Evolutionary conservation across 1,140 invertebrate species (phyloP).

Genomic region (Drosophila bocqueti): DNA sequence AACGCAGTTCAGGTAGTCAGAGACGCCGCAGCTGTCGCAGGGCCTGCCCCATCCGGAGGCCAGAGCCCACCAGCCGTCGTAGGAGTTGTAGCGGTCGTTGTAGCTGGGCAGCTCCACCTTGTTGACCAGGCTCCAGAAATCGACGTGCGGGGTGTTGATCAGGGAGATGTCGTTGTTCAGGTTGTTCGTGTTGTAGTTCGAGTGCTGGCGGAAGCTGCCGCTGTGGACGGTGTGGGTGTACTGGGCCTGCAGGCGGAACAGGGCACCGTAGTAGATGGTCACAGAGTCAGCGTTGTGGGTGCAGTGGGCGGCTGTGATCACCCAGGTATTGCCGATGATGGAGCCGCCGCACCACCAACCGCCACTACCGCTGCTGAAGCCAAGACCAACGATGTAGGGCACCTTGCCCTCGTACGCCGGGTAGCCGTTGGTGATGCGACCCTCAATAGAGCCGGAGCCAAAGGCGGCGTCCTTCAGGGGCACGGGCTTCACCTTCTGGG

Average conservation of each 20-base stretch:
- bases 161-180: slow-evolving; percentile 46
- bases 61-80: slow-evolving; percentile 27
- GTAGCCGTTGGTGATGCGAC: slow-evolving; percentile 74
- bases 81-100: slow-evolving; percentile 24
- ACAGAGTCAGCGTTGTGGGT: slow-evolving; percentile 23
- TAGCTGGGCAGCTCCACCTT: slow-evolving; percentile 43
- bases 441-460: slow-evolving; percentile 29
- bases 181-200: background rate
- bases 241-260: slow-evolving; percentile 56
- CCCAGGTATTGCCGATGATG: slow-evolving; percentile 85
- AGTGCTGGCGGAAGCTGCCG: background rate
- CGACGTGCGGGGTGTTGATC: slow-evolving; percentile 41
- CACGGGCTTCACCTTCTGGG: slow-evolving; percentile 33
- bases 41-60: slow-evolving; percentile 47
- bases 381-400: slow-evolving; percentile 85
- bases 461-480: slow-evolving; percentile 13
- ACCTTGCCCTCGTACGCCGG: slow-evolving; percentile 83
- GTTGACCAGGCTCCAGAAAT: slow-evolving; percentile 36
- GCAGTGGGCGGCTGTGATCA: slow-evolving; percentile 88
- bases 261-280: slow-evolving; percentile 65
- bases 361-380: slow-evolving; percentile 60
- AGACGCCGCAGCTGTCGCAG: too few relatives aligned
- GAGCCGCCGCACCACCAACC: slow-evolving; percentile 85
- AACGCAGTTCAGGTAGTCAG: too few relatives aligned
- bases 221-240: slow-evolving; percentile 44